Conservation (phyloP, 2,113 vertebrate species). For the Siniperca knerii region DNA sequence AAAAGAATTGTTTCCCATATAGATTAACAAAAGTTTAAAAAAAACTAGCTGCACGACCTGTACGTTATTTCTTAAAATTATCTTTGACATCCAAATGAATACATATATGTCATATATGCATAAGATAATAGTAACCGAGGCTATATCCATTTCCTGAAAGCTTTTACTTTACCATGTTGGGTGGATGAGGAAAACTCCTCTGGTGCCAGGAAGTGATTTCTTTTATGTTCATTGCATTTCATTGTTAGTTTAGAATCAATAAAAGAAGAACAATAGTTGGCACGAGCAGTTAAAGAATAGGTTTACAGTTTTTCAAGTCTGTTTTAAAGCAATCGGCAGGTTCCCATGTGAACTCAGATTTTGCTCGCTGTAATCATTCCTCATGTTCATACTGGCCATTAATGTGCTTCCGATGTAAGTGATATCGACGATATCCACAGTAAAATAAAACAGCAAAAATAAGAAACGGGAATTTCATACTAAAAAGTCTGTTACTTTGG, state of each 20-base stretch:
- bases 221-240: background rate
- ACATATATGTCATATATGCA: background rate
- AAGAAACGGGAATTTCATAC: background rate
- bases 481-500: background rate
- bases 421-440: background rate
- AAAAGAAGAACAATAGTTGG: background rate
- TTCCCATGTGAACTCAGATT: background rate
- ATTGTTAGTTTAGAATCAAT: background rate
- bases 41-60: background rate
- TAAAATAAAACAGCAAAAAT: background rate
- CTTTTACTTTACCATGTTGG: background rate
- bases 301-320: background rate
- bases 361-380: background rate
- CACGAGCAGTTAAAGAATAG: background rate
- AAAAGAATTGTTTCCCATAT: background rate
- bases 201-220: conserved; percentile 11
- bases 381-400: background rate
- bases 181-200: conserved; percentile 3
- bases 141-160: conserved; percentile 7
- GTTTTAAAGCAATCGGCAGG: background rate
- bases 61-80: background rate
- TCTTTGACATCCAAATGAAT: background rate
- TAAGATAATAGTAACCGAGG: conserved; percentile 14
- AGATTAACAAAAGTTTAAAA: background rate
- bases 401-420: background rate